A percentile compares a stretch with the other conserved stretches of the same genome.
Conservation (phyloP, 2,797 vertebrate species). For the Agapornis canus region DNA sequence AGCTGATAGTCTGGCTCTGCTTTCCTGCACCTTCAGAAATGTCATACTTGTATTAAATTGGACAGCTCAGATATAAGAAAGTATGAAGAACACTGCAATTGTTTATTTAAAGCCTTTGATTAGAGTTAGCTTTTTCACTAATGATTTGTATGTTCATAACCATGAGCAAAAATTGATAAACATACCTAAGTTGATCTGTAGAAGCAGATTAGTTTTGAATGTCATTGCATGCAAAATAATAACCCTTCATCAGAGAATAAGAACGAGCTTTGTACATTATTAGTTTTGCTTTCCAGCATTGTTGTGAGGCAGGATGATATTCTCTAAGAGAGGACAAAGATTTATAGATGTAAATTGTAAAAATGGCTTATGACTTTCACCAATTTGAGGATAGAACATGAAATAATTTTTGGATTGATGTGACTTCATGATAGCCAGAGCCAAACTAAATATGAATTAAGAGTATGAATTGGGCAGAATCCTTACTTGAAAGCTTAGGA, state of each 20-base stretch:
- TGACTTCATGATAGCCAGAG: background rate
- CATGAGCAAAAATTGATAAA: conserved; percentile 13
- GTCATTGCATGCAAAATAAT: background rate
- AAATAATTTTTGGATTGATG: background rate
- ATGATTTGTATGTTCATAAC: background rate
- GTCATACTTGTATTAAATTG: background rate
- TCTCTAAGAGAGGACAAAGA: background rate
- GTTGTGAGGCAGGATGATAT: background rate
- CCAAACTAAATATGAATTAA: background rate
- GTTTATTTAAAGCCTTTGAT: conserved; percentile 3
- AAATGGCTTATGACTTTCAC: background rate
- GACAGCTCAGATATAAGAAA: background rate
- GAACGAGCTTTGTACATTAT: background rate
- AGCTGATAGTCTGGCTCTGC: background rate
- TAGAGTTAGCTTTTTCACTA: background rate
- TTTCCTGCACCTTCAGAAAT: background rate
- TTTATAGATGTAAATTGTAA: background rate
- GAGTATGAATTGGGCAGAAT: background rate
- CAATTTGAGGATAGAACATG: background rate
- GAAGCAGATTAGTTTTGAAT: background rate
- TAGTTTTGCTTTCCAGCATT: background rate
- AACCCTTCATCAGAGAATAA: background rate
- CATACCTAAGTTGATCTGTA: background rate
- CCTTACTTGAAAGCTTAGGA: background rate
- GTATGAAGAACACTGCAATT: background rate